phyloP scores from a whole-genome alignment of 2,113 vertebrate genomes.

The Diglossa brunneiventris region DNA sequence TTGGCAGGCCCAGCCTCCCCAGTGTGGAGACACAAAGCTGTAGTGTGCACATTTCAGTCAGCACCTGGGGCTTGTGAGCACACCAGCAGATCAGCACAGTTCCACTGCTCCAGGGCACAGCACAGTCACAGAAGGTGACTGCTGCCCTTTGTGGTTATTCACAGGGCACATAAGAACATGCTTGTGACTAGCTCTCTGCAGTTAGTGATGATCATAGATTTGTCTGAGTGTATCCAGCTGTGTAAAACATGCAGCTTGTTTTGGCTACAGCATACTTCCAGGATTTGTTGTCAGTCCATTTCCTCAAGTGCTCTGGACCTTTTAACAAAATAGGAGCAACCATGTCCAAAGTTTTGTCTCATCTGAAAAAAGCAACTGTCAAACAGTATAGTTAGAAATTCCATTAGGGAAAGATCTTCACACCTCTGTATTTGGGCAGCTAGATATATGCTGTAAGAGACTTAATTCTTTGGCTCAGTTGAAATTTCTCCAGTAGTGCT shows the following conservation, averaged over 20 bases:
- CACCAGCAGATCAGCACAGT: neutral
- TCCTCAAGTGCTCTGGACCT: neutral
- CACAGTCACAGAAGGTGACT: neutral
- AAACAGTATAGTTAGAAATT: neutral
- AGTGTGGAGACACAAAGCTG: neutral
- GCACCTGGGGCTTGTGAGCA: neutral
- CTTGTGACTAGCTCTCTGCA: neutral
- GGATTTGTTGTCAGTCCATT: neutral
- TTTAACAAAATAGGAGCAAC: neutral
- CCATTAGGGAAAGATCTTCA: neutral
- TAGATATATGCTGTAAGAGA: neutral
- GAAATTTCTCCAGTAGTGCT: neutral
- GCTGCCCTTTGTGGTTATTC: neutral
- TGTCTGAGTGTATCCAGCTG: neutral
- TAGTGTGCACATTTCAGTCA: accelerated
- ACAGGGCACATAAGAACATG: neutral
- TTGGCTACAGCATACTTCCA: neutral
- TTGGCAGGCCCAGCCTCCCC: neutral
- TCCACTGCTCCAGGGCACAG: neutral
- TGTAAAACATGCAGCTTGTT: neutral
- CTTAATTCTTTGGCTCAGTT: neutral
- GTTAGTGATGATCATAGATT: neutral
- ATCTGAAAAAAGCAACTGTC: neutral
- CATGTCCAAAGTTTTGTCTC: neutral
- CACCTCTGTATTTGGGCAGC: neutral